Base-by-base conservation (phyloP, 2,888 invertebrate genomes). In the Teleogryllus oceanicus region DNA sequence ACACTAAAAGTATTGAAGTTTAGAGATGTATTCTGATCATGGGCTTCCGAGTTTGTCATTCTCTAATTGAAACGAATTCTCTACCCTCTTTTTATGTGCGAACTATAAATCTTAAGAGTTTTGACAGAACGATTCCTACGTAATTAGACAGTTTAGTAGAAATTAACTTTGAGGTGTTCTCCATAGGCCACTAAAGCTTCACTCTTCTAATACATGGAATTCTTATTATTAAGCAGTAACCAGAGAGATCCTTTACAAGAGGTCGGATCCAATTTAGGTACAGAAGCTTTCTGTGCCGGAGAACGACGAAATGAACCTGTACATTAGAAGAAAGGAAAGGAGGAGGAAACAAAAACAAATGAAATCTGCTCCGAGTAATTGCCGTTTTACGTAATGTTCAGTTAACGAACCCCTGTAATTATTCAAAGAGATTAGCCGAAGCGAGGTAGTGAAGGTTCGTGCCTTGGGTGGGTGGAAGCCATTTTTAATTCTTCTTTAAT, bases 281-380 rank as follows among this genome's bases (percentile, higher is more conserved):
- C 62, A 62, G 62, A 62, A 62, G 62, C 62, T 62, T 62, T 62
- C 62, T 62, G 13, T 62, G 62, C 62, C 13, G n/a, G 62, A 62
- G n/a, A 62, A n/a, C 62, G 62, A 62, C 13, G 62, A 62, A 62
- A n/a, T n/a, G 62, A 62, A 62, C 62, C 62, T 62, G 62, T 8
- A n/a, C 62, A 62, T 62, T 62, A 62, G 62, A 62, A 62, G 62
- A 62, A 62, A 62, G 62, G 62, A 62, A 62, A 62, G n/a, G 62
- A 37, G 62, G 62, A 62, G 62, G 62, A 62, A 62, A 62, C 62
- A 62, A 62, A 62, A 62, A 62, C 62, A 62, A 62, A 62, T 62
- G 62, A 62, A 62, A 62, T 62, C 62, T 62, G 62, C 13, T 62
- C 62, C 62, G 62, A 13, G 62, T 62, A 62, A 62, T 62, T 62